Conservation (phyloP, 2,888 invertebrate genomes). For the Fragum sueziense region DNA sequence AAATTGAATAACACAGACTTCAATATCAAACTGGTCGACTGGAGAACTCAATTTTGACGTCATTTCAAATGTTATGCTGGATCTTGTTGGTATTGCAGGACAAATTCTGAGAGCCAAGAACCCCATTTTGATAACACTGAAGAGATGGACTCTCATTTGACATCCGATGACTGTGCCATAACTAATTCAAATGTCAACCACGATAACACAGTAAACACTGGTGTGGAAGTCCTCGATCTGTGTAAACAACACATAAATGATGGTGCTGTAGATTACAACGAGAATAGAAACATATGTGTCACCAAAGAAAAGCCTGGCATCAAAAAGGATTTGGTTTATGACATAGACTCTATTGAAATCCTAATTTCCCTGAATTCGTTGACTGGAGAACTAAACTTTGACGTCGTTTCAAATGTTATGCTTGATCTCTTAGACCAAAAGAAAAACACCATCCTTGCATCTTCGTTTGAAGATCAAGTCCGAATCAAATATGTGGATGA, state of each 20-base stretch:
- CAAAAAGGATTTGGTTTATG: neutral
- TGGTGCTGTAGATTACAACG: neutral
- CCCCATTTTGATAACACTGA: neutral
- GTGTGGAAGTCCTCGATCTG: neutral
- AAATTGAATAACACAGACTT: too few species aligned
- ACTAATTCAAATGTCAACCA: slow-evolving; percentile 11
- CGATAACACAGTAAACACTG: neutral
- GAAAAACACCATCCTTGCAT: neutral
- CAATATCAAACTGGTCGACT: too few species aligned
- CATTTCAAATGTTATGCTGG: too few species aligned
- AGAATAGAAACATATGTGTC: neutral
- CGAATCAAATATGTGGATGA: neutral
- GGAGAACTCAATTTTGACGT: too few species aligned
- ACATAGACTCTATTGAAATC: slow-evolving; percentile 28
- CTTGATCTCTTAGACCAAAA: neutral
- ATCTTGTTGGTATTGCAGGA: too few species aligned
- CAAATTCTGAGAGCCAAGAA: neutral
- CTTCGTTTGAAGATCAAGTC: neutral
- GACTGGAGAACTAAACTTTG: slow-evolving; percentile 22
- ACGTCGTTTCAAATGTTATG: slow-evolving; percentile 9
- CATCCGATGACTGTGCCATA: neutral
- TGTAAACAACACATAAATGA: neutral
- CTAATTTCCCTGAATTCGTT: slow-evolving; percentile 21
- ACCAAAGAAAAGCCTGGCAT: neutral
- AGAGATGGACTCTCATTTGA: neutral